Evolutionary conservation across 2,888 invertebrate species (phyloP), one percentile per base, ranked within the genome.

Genomic region (Formica aserva): DNA sequence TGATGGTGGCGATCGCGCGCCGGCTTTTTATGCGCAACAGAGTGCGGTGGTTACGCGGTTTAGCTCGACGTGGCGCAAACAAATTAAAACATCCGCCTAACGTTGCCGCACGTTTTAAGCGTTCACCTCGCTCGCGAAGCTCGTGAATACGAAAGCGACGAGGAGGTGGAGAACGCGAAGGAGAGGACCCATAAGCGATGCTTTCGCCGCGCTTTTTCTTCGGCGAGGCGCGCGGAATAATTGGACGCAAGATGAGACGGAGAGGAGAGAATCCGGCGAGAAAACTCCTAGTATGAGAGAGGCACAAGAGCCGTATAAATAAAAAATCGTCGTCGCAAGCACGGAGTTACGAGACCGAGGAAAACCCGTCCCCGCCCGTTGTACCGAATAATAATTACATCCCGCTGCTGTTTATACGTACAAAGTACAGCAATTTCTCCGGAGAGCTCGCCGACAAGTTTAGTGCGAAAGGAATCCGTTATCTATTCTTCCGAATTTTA

Each of bases 311-410:
- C 52, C 82, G 86, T 85, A 86, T 87, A 90, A 90, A 90, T 88
- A 90, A 90, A 90, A 90, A 85, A 60, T 72, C 35, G 32, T 55
- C 69, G 75, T 45, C 69, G 82, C 65, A 67, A 86, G 81, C 84
- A 69, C 62, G 72, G 81, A 85, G 78, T 87, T 87, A 66, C 72
- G 65, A 75, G 67, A 63, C 48, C 57, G 62, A 26, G 71, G 82
- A 82, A 87, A 86, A 87, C 41, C 76, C 85, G 83, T 67, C 32
- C 71, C 26, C 32, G 71, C 35, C 11, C 18, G 48, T 48, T 77
- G 72, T 74, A 76, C 67, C 81, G 84, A 83, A 89, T 86, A 86
- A 86, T 89, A 89, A 89, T 89, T 87, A 87, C 86, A 66, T 76
- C 87, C 69, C 15, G 55, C 57, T 74, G 66, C 65, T 81, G 80